Base-by-base conservation (phyloP, 1,140 invertebrate genomes). In the Meteorus sp. region DNA sequence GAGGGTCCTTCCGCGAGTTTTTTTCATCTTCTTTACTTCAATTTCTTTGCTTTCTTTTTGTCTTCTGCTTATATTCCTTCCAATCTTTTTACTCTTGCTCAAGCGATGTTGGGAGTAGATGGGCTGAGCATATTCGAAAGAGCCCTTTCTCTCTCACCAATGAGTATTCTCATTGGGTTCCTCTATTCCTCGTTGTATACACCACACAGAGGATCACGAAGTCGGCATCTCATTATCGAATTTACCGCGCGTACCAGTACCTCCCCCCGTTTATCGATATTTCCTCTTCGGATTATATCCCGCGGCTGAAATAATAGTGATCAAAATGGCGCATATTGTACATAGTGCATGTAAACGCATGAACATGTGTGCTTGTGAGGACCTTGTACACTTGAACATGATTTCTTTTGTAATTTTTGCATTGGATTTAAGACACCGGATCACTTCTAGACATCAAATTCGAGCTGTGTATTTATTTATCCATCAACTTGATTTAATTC, bases 191-290 rank as follows among this genome's bases (percentile, higher is more conserved):
- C 44, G 3, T 20, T 22, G 8, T 22, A n/a, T 47, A 4, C 19
- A 56, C 50, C 58, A 25, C 37, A 22, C n/a, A 15, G 31, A 27
- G 39, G 52, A 51, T 61, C 59, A 58, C 60, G 55, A 58, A 62
- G 55, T 57, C 60, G 60, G 55, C 56, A 58, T 58, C 56, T 62
- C 60, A 62, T 62, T 62, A 62, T 62, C 60, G 55, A 56, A 60
- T 60, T 60, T 55, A 60, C 52, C 52, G 53, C 59, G 53, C 48
- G 48, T n/a, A n/a, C 45, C 53, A 44, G 59, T 60, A 51, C 52
- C 50, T 56, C 59, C 57, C 57, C 44, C 57, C 57, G 52, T 61
- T 61, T 61, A 61, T 61, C 59, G 59, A 56, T 56, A 55, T 55
- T 54, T 60, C 59, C 52, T 37, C 59, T 39, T 41, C 43, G 51